These are phyloP conservation scores for Myodes glareolus DNA, from an alignment of 2,113 vertebrate species.

Conservation along the genomic window DNA sequence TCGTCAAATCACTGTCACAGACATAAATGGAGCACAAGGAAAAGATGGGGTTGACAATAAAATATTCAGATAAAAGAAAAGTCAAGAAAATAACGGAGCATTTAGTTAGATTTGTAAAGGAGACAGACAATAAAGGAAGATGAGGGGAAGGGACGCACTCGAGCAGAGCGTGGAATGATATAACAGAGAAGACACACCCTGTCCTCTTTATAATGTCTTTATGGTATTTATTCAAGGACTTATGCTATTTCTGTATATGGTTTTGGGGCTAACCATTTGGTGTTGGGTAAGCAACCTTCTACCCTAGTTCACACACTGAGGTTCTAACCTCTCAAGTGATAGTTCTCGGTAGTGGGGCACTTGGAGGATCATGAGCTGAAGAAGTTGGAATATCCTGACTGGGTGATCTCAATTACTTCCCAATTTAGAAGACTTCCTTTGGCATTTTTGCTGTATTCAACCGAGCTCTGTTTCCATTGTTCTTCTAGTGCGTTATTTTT, in stretches of 20 bases:
- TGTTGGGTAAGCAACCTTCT: background rate
- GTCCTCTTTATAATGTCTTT: background rate
- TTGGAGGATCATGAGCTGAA: background rate
- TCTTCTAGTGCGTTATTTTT: background rate
- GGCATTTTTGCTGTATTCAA: background rate
- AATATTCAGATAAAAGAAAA: background rate
- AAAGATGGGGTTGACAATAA: background rate
- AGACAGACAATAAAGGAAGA: background rate
- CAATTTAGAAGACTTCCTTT: background rate
- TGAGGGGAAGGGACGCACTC: background rate
- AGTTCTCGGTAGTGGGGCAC: rapidly evolving
- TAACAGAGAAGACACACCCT: background rate
- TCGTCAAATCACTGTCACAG: background rate
- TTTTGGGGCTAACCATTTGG: background rate
- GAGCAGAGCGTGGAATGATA: rapidly evolving
- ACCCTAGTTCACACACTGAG: background rate
- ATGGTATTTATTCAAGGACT: background rate
- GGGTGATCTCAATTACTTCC: background rate
- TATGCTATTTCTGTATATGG: background rate
- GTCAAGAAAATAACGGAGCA: background rate
- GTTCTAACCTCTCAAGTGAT: too few species aligned
- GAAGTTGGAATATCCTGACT: background rate
- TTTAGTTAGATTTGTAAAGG: background rate
- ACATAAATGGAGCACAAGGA: background rate
- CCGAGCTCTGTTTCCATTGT: background rate